Evolutionary conservation across 2,888 invertebrate genomes (phyloP).

Genomic region (Drosophila melanosoma): DNA sequence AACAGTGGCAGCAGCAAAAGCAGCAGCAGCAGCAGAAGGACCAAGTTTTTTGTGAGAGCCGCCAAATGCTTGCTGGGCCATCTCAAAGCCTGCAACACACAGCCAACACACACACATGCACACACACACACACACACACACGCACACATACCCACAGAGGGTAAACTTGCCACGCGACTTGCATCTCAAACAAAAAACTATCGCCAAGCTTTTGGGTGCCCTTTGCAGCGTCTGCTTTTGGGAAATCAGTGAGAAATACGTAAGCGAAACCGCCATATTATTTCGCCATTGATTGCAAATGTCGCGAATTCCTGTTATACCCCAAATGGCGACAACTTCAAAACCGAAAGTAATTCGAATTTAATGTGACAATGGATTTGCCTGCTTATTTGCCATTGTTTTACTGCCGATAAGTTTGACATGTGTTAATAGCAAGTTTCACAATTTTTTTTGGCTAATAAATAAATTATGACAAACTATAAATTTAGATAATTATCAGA

Average conservation of each 20-base stretch:
- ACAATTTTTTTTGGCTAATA: background rate
- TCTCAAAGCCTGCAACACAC: conserved; percentile 36
- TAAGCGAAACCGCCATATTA: conserved; percentile 77
- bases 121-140: background rate
- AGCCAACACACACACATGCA: conserved; percentile 13
- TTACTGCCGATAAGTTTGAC: background rate
- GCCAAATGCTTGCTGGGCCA: conserved; percentile 62
- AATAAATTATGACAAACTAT: background rate
- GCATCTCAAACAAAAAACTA: conserved; percentile 64
- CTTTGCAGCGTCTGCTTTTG: conserved; percentile 41
- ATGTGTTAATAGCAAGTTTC: conserved; percentile 1
- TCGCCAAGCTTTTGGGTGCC: conserved; percentile 55
- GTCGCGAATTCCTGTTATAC: conserved; percentile 58
- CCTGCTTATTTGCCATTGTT: conserved; percentile 11
- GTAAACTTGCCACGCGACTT: conserved; percentile 59
- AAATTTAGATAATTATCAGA: background rate
- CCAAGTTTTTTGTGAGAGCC: conserved; percentile 62
- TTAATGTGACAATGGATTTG: conserved; percentile 56
- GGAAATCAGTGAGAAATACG: conserved; percentile 69
- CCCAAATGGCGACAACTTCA: conserved; percentile 32
- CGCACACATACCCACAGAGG: background rate
- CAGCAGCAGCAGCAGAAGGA: conserved; percentile 44
- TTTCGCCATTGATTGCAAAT: conserved; percentile 77
- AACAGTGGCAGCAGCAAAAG: conserved; percentile 26
- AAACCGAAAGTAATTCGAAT: conserved; percentile 45